These are phyloP conservation scores for Lepidurus apus DNA, from an alignment of 1,140 invertebrate species.

Conservation along the genomic window DNA sequence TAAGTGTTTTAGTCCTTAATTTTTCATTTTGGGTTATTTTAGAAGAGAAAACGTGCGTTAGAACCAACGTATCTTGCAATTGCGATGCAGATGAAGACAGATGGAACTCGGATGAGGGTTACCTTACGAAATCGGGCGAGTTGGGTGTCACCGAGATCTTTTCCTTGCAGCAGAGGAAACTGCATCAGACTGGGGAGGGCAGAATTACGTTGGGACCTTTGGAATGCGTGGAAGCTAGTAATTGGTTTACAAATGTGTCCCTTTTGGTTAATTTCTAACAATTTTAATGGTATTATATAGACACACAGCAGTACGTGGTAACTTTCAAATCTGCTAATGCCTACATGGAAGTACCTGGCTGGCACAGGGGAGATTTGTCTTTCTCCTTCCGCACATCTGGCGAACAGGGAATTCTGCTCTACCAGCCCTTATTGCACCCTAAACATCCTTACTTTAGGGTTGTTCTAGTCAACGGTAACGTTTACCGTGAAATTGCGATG, in stretches of 20 bases:
- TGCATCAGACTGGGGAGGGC: conserved; percentile 71
- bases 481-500: not conserved
- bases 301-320: conserved; percentile 85
- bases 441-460: conserved; percentile 87
- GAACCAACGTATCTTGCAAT: conserved; percentile 74
- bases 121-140: conserved; percentile 67
- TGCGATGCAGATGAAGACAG: conserved; percentile 74
- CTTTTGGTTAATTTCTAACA: not conserved
- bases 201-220: conserved; percentile 81
- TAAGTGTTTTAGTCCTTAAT: conserved; percentile 21
- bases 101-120: conserved; percentile 82
- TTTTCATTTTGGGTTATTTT: conserved; percentile 38
- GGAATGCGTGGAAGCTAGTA: conserved; percentile 90
- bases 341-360: conserved; percentile 84
- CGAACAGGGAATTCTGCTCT: conserved; percentile 77
- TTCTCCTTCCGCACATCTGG: conserved; percentile 89
- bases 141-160: conserved; percentile 85
- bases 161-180: conserved; percentile 76
- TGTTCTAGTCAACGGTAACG: conserved; percentile 66
- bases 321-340: conserved; percentile 88
- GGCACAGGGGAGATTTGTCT: conserved; percentile 73
- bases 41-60: conserved; percentile 70
- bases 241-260: conserved; percentile 41
- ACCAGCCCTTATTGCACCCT: conserved; percentile 80
- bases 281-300: conserved; percentile 49